phyloP scores from a whole-genome alignment of 2,113 vertebrate genomes.

The Otocyon megalotis region DNA sequence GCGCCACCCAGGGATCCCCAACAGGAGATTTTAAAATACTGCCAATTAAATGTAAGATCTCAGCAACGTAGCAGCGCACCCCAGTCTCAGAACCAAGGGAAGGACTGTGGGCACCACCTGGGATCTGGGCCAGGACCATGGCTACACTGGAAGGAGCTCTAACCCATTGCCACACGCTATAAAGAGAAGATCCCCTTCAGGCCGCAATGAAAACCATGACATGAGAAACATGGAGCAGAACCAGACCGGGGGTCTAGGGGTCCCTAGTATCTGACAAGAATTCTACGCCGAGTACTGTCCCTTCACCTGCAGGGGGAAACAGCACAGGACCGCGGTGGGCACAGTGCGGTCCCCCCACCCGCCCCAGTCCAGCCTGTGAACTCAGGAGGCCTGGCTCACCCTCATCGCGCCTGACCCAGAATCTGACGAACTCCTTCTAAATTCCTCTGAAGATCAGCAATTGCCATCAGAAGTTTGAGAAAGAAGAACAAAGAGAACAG shows the following conservation, averaged over 20 bases:
- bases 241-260: not conserved
- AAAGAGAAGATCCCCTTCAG: not conserved
- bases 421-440: not conserved
- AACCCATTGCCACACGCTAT: not conserved
- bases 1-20: no score
- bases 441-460: slow-evolving; percentile 6
- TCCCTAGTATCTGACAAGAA: not conserved
- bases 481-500: not conserved
- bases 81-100: not conserved
- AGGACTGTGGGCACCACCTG: not conserved
- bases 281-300: not conserved
- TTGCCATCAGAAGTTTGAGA: not conserved
- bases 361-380: not conserved
- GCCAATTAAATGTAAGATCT: not conserved
- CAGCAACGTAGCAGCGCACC: not conserved
- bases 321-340: not conserved
- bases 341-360: not conserved
- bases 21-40: slow-evolving; percentile 2
- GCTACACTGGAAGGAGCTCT: not conserved
- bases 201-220: not conserved
- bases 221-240: slow-evolving; percentile 15
- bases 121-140: not conserved
- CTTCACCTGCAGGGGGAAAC: not conserved
- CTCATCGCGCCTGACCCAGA: not conserved
- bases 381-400: not conserved